Base-by-base conservation (phyloP, 2,113 vertebrate genomes). In the Zosterops japonicus region DNA sequence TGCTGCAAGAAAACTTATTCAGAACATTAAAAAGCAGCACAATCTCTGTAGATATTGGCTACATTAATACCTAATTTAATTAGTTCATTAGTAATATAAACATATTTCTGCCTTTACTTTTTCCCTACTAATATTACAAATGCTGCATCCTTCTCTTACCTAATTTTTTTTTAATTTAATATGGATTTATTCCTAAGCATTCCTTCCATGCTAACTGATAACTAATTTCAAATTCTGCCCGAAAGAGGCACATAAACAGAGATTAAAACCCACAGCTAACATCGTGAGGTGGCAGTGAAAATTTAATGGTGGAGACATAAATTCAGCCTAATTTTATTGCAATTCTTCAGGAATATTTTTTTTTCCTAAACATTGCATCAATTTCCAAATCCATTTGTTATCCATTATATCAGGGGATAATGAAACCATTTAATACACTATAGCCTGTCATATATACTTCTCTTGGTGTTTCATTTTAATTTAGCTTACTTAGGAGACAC, bases 401-500 rank as follows among this genome's bases (percentile, higher is more conserved):
- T 93, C 94, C 83, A 76, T 80, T 94, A 87, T 95, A 94, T 91
- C 82, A 93, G 91, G 95, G 89, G 44, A 81, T 93, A 97, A 96
- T 93, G 93, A 97, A 98, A 96, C 89, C 71, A 97, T 97, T 96
- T 96, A 91, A 94, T 97, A 92, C 85, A 61, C 76, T 88, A 59
- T 44, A 49, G 93, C 42, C 92, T 97, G 90, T 97, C 97, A 95
- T 92, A 94, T 79, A 79, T 74, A 83, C 74, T 90, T 95, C 89
- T 96, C 28, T 64, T 21, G 44, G 63, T 92, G 82, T 91, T 97
- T 90, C 93, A 75, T 97, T 97, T 97, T 87, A 84, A 95, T 97
- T 91, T 94, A 89, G 87, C 67, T 14, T 85, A 81, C 95, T 91
- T 94, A 94, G 93, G 69, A 95, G 78, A 89, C 65, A 76, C 55